These are phyloP conservation scores for Grammatotria lemairii DNA, from an alignment of 2,113 vertebrate species.

Conservation along the genomic window DNA sequence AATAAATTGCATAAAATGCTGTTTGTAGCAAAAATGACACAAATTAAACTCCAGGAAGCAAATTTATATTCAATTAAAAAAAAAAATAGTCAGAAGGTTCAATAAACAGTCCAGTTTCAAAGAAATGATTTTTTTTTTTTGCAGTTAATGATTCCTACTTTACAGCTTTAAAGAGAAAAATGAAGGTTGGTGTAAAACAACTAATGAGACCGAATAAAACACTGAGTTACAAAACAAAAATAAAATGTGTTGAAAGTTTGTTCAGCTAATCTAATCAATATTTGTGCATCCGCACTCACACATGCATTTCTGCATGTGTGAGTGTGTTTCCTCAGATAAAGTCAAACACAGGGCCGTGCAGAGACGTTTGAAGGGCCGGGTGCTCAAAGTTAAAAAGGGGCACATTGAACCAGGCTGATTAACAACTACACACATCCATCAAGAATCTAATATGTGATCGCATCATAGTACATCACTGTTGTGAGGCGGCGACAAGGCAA, in stretches of 20 bases:
- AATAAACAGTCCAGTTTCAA: background rate
- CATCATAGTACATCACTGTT: background rate
- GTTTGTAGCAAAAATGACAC: background rate
- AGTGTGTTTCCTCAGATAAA: background rate
- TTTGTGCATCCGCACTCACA: background rate
- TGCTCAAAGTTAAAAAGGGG: background rate
- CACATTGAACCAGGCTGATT: background rate
- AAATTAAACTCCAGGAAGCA: background rate
- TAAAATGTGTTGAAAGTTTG: background rate
- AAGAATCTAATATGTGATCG: background rate
- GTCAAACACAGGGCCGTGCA: background rate
- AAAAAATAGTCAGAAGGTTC: background rate
- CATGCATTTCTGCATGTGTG: no score
- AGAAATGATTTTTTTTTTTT: fast-evolving
- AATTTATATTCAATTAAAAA: background rate
- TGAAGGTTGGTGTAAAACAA: background rate
- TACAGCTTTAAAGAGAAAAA: background rate
- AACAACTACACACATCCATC: background rate
- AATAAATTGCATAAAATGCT: background rate
- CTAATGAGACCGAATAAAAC: background rate
- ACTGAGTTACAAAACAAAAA: background rate
- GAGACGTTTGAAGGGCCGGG: background rate
- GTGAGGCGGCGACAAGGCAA: background rate
- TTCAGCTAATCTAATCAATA: background rate
- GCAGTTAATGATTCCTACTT: background rate